A percentile compares a stretch with the other conserved stretches of the same genome.
phyloP scores from a whole-genome alignment of 2,888 invertebrate species.

The Silvanus unidentatus region DNA sequence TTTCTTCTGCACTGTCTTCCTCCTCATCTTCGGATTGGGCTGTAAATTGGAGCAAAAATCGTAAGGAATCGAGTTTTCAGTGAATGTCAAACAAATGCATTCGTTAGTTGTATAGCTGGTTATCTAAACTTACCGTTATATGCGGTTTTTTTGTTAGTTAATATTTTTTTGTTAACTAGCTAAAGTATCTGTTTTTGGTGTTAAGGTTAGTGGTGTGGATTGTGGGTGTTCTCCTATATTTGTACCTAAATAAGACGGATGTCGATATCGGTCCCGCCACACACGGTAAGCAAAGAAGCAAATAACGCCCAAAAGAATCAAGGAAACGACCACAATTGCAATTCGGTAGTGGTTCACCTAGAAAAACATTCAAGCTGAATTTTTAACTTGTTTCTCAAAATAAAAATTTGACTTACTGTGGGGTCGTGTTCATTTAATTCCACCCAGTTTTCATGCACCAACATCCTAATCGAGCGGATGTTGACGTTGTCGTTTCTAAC shows the following conservation, averaged over 20 bases:
- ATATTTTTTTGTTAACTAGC: not conserved
- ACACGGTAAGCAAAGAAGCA: slow-evolving; percentile 29
- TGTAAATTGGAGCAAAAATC: slow-evolving; percentile 7
- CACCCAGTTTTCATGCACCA: slow-evolving; percentile 49
- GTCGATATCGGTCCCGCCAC: slow-evolving; percentile 30
- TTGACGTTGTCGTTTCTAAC: slow-evolving; percentile 48
- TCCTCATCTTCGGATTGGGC: slow-evolving; percentile 28
- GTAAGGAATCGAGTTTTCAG: not conserved
- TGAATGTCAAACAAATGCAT: not conserved
- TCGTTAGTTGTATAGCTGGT: not conserved
- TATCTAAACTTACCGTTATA: too few relatives aligned
- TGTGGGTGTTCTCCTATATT: too few relatives aligned
- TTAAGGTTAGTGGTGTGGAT: too few relatives aligned
- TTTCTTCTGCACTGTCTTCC: slow-evolving; percentile 31
- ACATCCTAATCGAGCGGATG: slow-evolving; percentile 53
- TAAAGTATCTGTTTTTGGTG: too few relatives aligned
- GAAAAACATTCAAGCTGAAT: too few relatives aligned
- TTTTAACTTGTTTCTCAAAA: slow-evolving; percentile 4
- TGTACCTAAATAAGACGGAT: slow-evolving; percentile 32
- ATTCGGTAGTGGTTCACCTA: slow-evolving; percentile 31
- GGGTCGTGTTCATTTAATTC: slow-evolving; percentile 27
- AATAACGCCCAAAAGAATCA: slow-evolving; percentile 27
- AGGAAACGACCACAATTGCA: slow-evolving; percentile 25
- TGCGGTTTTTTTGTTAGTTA: too few relatives aligned
- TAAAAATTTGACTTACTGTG: slow-evolving; percentile 20